Evolutionary conservation across 2,797 vertebrate genomes (phyloP).

Genomic region (Nyctibius grandis): DNA sequence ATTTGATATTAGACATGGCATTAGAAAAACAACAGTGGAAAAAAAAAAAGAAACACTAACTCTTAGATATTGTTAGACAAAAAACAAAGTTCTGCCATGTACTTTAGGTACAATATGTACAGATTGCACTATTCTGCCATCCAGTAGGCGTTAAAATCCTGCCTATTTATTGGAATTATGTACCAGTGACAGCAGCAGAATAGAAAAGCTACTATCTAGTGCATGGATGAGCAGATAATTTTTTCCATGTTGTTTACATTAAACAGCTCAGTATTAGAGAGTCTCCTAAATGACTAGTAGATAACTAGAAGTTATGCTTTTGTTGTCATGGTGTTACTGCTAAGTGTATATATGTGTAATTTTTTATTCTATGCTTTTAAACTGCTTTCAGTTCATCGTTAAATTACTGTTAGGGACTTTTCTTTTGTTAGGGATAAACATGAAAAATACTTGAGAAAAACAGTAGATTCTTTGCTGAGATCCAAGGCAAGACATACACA

Average conservation of each 20-base stretch:
- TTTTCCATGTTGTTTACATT: neutral
- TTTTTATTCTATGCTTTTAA: neutral
- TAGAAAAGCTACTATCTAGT: neutral
- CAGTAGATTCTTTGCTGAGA: neutral
- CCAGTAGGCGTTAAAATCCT: neutral
- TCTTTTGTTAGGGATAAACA: neutral
- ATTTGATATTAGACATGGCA: neutral
- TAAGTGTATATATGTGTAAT: neutral
- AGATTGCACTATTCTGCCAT: neutral
- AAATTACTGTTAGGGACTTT: neutral
- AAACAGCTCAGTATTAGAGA: neutral
- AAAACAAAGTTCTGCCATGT: neutral
- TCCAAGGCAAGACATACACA: neutral
- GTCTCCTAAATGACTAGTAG: neutral
- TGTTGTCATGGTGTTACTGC: neutral
- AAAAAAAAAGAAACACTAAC: neutral
- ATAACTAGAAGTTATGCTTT: neutral
- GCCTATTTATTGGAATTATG: neutral
- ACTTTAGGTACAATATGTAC: neutral
- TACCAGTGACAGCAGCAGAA: neutral
- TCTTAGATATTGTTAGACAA: neutral
- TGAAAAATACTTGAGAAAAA: neutral
- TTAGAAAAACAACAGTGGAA: neutral
- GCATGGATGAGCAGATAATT: neutral
- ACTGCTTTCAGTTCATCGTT: neutral